phyloP scores from a whole-genome alignment of 2,113 vertebrate genomes.

The Azemiops feae region DNA sequence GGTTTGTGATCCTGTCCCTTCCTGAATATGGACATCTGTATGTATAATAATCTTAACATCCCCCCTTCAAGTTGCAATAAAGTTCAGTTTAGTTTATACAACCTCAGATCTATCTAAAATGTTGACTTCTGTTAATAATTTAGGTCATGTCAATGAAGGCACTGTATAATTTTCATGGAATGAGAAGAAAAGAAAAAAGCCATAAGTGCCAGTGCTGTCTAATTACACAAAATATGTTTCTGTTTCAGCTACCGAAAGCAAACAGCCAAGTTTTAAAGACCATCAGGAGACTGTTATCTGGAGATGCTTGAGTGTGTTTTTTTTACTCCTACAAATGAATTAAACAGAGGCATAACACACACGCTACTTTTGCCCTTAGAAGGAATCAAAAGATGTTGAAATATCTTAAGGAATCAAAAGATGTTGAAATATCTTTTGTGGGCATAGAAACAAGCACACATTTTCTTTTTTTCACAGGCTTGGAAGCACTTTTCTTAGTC shows the following conservation, averaged over 20 bases:
- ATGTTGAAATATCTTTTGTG: constrained; percentile 11
- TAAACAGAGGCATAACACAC: constrained; percentile 63
- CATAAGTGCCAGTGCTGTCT: rapidly evolving
- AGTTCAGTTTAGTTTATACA: background rate
- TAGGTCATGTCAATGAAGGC: background rate
- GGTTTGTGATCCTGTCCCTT: background rate
- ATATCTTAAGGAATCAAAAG: constrained; percentile 50
- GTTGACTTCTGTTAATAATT: rapidly evolving
- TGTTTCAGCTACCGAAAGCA: constrained; percentile 6
- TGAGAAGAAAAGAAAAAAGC: rapidly evolving
- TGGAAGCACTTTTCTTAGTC: background rate
- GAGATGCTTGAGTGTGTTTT: background rate
- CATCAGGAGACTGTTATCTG: background rate
- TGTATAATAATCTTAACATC: no score
- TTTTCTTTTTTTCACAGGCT: background rate
- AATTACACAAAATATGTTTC: background rate
- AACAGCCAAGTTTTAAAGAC: constrained; percentile 25
- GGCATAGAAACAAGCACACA: constrained; percentile 12
- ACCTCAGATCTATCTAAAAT: rapidly evolving
- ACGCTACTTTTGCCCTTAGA: constrained; percentile 60
- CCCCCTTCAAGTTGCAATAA: background rate
- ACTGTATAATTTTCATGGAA: constrained; percentile 12
- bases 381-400: constrained; percentile 54
- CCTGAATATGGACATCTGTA: background rate
- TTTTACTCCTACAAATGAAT: constrained; percentile 31